These are phyloP conservation scores for Malurus alboscapulatus DNA, from an alignment of 2,113 vertebrate species.

Conservation along the genomic window DNA sequence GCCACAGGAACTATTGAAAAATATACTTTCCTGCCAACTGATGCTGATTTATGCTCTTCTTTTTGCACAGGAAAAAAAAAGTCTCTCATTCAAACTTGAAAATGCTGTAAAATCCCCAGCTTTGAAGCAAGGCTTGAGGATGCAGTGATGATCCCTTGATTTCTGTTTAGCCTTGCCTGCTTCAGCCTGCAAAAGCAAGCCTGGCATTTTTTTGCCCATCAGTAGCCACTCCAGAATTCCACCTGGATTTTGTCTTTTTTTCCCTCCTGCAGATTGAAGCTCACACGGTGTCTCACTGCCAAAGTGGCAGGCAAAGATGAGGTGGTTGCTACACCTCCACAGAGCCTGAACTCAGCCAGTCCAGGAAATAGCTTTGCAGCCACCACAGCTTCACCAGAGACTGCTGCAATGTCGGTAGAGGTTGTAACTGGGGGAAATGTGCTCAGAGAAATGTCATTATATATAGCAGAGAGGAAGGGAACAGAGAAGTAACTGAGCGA, in stretches of 20 bases:
- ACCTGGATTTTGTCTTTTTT: not conserved
- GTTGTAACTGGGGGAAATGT: not conserved
- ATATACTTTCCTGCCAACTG: not conserved
- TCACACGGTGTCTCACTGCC: accelerated
- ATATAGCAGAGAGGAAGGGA: not conserved
- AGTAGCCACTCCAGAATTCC: not conserved
- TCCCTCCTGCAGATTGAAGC: not conserved
- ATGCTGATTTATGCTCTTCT: not conserved
- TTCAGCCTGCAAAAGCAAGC: not conserved
- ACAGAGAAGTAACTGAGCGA: not conserved
- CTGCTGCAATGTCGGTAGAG: accelerated
- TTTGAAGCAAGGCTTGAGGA: not conserved
- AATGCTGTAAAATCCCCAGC: not conserved
- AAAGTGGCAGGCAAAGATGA: accelerated
- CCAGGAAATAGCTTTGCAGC: not conserved
- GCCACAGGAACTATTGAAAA: not conserved
- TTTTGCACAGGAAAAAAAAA: not conserved
- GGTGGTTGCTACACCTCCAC: not conserved
- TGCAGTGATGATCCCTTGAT: not conserved
- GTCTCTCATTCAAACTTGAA: not conserved
- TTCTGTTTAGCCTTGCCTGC: not conserved
- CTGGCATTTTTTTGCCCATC: not conserved
- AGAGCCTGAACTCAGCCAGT: not conserved
- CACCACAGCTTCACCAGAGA: not conserved
- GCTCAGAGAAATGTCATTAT: not conserved